Conservation (phyloP, 2,797 vertebrate genomes). For the Mastacembelus armatus region DNA sequence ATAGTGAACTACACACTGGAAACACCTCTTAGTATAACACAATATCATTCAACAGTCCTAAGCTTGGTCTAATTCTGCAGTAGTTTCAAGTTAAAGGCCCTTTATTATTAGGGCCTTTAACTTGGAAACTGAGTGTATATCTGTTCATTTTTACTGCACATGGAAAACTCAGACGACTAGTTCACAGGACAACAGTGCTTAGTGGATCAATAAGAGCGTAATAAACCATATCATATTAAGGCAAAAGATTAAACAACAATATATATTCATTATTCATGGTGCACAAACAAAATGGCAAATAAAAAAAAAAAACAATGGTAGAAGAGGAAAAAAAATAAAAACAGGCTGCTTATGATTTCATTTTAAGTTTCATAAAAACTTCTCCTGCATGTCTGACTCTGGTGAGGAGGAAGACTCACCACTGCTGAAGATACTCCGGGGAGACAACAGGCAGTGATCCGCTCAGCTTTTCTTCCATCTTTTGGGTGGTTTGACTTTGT, state of each 20-base stretch:
- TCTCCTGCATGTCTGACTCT: constrained; percentile 60
- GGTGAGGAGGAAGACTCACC: constrained; percentile 83
- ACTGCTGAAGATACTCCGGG: constrained; percentile 88
- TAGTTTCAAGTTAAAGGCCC: no score
- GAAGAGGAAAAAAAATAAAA: constrained; percentile 29
- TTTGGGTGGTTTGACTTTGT: constrained; percentile 79
- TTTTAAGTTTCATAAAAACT: constrained; percentile 65
- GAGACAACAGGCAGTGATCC: constrained; percentile 86
- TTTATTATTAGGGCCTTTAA: no score
- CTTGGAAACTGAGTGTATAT: no score
- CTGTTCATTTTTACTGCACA: neutral
- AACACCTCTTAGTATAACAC: neutral
- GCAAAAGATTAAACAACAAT: neutral
- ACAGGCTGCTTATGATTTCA: constrained; percentile 66
- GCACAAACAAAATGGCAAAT: constrained; percentile 6
- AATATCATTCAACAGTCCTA: no score
- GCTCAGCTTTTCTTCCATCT: constrained; percentile 87
- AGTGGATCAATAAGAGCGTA: neutral
- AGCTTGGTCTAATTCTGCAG: no score
- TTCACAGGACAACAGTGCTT: neutral
- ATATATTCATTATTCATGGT: neutral
- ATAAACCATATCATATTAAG: neutral
- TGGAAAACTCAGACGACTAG: neutral
- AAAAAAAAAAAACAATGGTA: constrained; percentile 12
- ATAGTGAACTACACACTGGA: neutral